A percentile compares a stretch with the other conserved stretches of the same genome.
Conservation (phyloP, 2,888 invertebrate genomes). For the Philopedon plagiatum region DNA sequence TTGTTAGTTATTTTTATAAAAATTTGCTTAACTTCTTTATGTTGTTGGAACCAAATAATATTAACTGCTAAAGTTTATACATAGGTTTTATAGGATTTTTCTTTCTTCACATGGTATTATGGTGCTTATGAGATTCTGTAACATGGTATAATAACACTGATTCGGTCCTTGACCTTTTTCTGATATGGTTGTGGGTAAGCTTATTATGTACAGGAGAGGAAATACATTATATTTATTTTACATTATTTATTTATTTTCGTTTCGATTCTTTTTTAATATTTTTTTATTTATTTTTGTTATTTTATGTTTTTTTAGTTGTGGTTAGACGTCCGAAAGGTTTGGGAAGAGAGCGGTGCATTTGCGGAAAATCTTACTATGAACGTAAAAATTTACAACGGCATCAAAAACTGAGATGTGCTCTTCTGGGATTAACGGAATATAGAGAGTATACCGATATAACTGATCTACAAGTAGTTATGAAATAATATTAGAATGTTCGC, state of each 20-base stretch:
- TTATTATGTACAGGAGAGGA: no score
- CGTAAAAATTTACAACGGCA: conserved; percentile 61
- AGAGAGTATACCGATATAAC: neutral
- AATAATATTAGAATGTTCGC: neutral
- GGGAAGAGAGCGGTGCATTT: conserved; percentile 58
- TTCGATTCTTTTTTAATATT: neutral
- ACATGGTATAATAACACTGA: no score
- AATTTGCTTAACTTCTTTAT: no score
- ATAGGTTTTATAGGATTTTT: no score
- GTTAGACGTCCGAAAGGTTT: conserved; percentile 59
- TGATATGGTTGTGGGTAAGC: no score
- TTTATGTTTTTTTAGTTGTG: conserved; percentile 15
- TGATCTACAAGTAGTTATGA: neutral
- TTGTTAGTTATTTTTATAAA: no score
- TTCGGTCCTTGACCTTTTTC: no score
- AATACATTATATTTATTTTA: no score
- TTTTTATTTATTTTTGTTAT: neutral
- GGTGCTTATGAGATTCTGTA: no score
- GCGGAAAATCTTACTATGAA: conserved; percentile 60
- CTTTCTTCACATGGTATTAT: no score
- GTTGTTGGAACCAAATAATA: no score
- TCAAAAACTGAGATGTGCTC: conserved; percentile 58
- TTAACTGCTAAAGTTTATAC: no score
- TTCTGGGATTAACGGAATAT: neutral
- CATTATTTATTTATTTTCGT: neutral